Percentiles rank a stretch among this genome's conserved stretches.
These are phyloP conservation scores for Orestias chungarensis DNA, from an alignment of 2,797 vertebrate species.

Conservation along the genomic window DNA sequence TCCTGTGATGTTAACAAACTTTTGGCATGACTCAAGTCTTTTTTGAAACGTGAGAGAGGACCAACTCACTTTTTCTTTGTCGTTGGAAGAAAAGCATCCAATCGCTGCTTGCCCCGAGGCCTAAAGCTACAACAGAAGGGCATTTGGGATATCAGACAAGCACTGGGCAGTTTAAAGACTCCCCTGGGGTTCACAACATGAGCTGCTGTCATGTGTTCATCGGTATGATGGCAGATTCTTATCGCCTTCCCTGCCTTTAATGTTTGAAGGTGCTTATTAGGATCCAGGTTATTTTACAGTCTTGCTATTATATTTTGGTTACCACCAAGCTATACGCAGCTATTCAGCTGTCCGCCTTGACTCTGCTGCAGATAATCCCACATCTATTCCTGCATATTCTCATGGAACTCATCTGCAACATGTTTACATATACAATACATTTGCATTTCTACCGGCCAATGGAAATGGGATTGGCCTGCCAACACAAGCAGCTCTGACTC, in stretches of 20 bases:
- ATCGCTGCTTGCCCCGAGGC: slow-evolving; percentile 27
- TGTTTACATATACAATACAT: slow-evolving; percentile 51
- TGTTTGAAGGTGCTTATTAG: slow-evolving; percentile 42
- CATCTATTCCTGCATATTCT: slow-evolving; percentile 23
- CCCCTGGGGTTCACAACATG: slow-evolving; percentile 13
- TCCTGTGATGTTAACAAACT: too few relatives aligned
- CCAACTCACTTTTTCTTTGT: slow-evolving; percentile 57
- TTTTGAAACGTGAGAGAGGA: slow-evolving; percentile 68
- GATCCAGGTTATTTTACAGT: slow-evolving; percentile 10
- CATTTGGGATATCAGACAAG: slow-evolving; percentile 58
- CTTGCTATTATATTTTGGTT: background rate
- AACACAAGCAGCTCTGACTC: slow-evolving; percentile 39
- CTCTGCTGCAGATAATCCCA: background rate
- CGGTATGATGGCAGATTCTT: slow-evolving; percentile 54
- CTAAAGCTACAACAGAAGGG: slow-evolving; percentile 36
- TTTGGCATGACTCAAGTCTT: background rate
- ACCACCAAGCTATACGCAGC: background rate
- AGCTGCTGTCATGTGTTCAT: slow-evolving; percentile 33
- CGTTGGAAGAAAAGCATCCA: slow-evolving; percentile 25
- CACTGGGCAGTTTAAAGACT: slow-evolving; percentile 23
- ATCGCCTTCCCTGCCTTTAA: slow-evolving; percentile 57
- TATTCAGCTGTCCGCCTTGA: background rate
- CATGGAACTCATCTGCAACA: slow-evolving; percentile 36
- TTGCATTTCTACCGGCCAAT: slow-evolving; percentile 62
- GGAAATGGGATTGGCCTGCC: slow-evolving; percentile 52